A percentile compares a stretch with the other conserved stretches of the same genome.
Conservation (phyloP, 1,140 invertebrate genomes). For the Zaprionus taronus region DNA sequence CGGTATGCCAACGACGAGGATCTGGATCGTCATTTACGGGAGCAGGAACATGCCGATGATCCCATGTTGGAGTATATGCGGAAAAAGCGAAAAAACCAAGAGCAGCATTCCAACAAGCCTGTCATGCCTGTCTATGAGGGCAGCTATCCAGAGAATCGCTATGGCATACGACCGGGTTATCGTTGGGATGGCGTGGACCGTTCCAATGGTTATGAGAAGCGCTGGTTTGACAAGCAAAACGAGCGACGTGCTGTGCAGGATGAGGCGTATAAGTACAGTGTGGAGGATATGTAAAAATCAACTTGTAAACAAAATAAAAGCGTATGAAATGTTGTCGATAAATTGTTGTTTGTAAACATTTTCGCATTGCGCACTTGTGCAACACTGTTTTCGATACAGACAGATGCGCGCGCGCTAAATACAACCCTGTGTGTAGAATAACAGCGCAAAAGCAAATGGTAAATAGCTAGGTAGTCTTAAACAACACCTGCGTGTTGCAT, state of each 20-base stretch:
- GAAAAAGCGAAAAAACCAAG: constrained; percentile 89
- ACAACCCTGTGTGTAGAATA: constrained; percentile 79
- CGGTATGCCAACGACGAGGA: constrained; percentile 95
- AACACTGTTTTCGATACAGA: constrained; percentile 36
- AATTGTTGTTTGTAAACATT: background rate
- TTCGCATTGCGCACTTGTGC: background rate
- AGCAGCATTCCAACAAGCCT: constrained; percentile 69
- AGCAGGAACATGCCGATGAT: constrained; percentile 93
- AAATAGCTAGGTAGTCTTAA: constrained; percentile 50
- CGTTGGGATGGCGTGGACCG: constrained; percentile 99
- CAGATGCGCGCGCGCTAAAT: constrained; percentile 9
- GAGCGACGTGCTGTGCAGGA: constrained; percentile 91
- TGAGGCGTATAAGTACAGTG: constrained; percentile 97
- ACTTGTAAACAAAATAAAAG: constrained; percentile 5
- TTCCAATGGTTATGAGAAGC: constrained; percentile 98
- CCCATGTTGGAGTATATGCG: constrained; percentile 96
- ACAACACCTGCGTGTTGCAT: constrained; percentile 67
- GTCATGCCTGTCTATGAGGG: constrained; percentile 91
- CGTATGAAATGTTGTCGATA: constrained; percentile 16
- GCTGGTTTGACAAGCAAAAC: constrained; percentile 92
- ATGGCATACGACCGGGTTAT: constrained; percentile 95
- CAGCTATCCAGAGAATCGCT: constrained; percentile 94
- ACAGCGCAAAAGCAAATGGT: constrained; percentile 68
- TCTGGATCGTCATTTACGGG: constrained; percentile 90
- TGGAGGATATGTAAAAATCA: constrained; percentile 93